Evolutionary conservation across 2,113 vertebrate genomes (phyloP), one percentile per base, ranked within the genome.

Genomic region (Mesitornis unicolor): DNA sequence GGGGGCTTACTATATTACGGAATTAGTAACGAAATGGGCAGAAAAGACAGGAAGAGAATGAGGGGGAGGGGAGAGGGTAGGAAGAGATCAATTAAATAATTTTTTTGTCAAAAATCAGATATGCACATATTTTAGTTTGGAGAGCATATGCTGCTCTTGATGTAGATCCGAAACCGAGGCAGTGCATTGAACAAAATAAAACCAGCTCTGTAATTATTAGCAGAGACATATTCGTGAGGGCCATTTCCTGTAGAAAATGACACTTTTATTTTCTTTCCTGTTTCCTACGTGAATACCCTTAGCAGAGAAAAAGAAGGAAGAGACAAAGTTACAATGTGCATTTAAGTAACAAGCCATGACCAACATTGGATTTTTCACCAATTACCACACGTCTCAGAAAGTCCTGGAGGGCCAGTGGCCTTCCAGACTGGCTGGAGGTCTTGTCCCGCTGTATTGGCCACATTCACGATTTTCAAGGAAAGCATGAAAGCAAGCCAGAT

Each of bases 81-180:
- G 90, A 97, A 89, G 96, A 97, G 87, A 93, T 96, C 95, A 96
- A 88, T 97, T 97, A 93, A 97, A 92, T 81, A 90, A 53, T 93
- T 96, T 93, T 94, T 80, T 96, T 73, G 67, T 95, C 92, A 90
- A 95, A 96, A 97, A 88, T 89, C 94, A 95, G 96, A 97, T 96
- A 95, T 57, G 89, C 95, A 95, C 89, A 73, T 88, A 97, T 97
- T 97, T 95, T 86, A 96, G 93, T 81, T 95, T 77, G 84, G 88
- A 93, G 78, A 92, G 51, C 92, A 93, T 95, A 97, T 95, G 86
- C 76, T 83, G 76, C 90, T 93, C 88, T 97, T 87, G 88, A 90
- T 94, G 82, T 84, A 87, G 91, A 93, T 95, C 76, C 88, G 97
- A 97, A 94, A 75, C 90, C 4, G 3, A 95, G 91, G 56, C 94